phyloP scores from a whole-genome alignment of 2,888 invertebrate genomes.

The Sphaerophoria rueppellii region DNA sequence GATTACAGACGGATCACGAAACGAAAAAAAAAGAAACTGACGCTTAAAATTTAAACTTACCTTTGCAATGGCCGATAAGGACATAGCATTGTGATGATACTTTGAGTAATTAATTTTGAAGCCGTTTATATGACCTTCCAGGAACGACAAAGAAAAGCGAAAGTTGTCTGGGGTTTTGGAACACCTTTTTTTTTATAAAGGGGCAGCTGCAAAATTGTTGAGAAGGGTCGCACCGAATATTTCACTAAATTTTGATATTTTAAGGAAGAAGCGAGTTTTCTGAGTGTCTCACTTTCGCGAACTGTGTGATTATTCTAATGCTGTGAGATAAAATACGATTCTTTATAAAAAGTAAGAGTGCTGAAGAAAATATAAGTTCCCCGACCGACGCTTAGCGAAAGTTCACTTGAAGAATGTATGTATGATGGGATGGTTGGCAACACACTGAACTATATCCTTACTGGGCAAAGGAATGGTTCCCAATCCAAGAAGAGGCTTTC shows the following conservation, averaged over 20 bases:
- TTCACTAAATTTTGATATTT: not conserved
- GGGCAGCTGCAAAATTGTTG: conserved; percentile 51
- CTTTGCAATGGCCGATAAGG: conserved; percentile 86
- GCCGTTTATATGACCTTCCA: conserved; percentile 77
- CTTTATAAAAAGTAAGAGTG: conserved; percentile 69
- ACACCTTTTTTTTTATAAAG: conserved; percentile 7
- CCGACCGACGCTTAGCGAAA: conserved; percentile 60
- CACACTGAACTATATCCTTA: conserved; percentile 78
- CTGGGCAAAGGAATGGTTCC: conserved; percentile 78
- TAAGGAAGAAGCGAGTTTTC: not conserved
- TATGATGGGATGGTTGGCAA: conserved; percentile 74
- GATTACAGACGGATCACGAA: not conserved
- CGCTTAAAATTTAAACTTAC: conserved; percentile 81
- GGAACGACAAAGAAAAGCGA: conserved; percentile 48
- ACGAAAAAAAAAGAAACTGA: conserved; percentile 3
- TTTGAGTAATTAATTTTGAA: conserved; percentile 87
- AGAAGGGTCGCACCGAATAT: conserved; percentile 9
- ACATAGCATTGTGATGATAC: conserved; percentile 86
- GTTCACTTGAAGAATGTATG: conserved; percentile 62
- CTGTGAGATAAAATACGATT: conserved; percentile 15
- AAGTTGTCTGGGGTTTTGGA: conserved; percentile 29
- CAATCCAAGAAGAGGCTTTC: conserved; percentile 60
- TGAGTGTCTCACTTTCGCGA: not conserved
- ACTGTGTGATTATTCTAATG: conserved; percentile 2
- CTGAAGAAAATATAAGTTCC: conserved; percentile 52